Percentiles rank a stretch among this genome's conserved stretches.
These are phyloP conservation scores for Pseudomyrmex pallidus DNA, from an alignment of 1,140 invertebrate species.

Conservation along the genomic window DNA sequence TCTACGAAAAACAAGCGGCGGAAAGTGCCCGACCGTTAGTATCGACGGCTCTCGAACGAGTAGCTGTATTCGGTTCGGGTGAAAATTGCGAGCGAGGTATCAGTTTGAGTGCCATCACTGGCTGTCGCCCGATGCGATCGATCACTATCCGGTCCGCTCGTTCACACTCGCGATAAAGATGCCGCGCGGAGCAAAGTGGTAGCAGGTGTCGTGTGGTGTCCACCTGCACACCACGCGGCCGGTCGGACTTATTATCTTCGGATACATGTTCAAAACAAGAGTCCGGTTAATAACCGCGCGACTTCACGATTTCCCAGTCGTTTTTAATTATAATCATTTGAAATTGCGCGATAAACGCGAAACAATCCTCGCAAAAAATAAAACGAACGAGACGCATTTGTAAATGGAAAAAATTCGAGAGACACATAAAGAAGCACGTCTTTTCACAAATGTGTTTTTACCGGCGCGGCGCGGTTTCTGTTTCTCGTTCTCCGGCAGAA, in stretches of 20 bases:
- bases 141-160: slow-evolving; percentile 59
- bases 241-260: slow-evolving; percentile 60
- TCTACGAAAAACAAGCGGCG: slow-evolving; percentile 42
- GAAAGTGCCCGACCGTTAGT: slow-evolving; percentile 30
- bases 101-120: slow-evolving; percentile 49
- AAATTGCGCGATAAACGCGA: background rate
- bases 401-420: too few relatives aligned
- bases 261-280: slow-evolving; percentile 2
- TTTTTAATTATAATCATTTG: slow-evolving; percentile 31
- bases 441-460: background rate
- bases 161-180: slow-evolving; percentile 68
- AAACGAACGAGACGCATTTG: background rate
- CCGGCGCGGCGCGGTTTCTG: background rate
- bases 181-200: slow-evolving; percentile 52
- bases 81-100: slow-evolving; percentile 52
- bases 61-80: slow-evolving; percentile 43
- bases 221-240: slow-evolving; percentile 60
- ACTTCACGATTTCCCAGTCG: slow-evolving; percentile 23
- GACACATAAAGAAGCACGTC: background rate
- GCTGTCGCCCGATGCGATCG: slow-evolving; percentile 62
- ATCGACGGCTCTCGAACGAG: slow-evolving; percentile 36
- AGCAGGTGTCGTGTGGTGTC: slow-evolving; percentile 70
- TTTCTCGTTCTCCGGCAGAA: slow-evolving; percentile 4
- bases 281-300: slow-evolving; percentile 11
- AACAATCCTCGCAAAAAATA: background rate